phyloP scores from a whole-genome alignment of 2,888 invertebrate genomes.

The Pollenia amentaria region DNA sequence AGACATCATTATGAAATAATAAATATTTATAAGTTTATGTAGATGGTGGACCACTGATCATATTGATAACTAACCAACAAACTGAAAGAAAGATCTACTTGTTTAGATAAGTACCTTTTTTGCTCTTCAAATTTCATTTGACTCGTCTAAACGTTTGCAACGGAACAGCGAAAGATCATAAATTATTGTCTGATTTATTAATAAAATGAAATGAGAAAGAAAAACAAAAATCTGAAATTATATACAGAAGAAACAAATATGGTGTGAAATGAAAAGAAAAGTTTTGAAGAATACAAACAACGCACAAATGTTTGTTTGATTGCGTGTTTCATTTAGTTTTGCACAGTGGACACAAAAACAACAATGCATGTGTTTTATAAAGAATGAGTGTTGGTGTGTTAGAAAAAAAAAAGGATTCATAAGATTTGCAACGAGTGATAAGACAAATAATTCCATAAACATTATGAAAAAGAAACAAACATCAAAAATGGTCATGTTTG shows the following conservation, averaged over 20 bases:
- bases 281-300: slow-evolving; percentile 35
- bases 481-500: slow-evolving; percentile 13
- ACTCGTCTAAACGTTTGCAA: slow-evolving; percentile 37
- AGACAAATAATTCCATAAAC: slow-evolving; percentile 32
- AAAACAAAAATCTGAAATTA: neutral
- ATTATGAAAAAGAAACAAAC: neutral
- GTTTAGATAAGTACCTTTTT: slow-evolving; percentile 57
- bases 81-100: slow-evolving; percentile 57
- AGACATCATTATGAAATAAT: slow-evolving; percentile 67
- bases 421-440: slow-evolving; percentile 66
- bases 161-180: slow-evolving; percentile 54
- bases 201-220: slow-evolving; percentile 31
- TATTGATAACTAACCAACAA: slow-evolving; percentile 59
- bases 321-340: neutral
- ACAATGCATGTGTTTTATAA: slow-evolving; percentile 7
- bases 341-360: slow-evolving; percentile 6
- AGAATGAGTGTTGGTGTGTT: slow-evolving; percentile 22
- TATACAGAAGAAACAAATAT: slow-evolving; percentile 49
- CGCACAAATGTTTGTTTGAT: slow-evolving; percentile 36
- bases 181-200: slow-evolving; percentile 68
- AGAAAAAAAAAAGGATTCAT: neutral
- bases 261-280: slow-evolving; percentile 70
- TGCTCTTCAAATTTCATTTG: slow-evolving; percentile 30
- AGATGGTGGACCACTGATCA: slow-evolving; percentile 55
- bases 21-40: slow-evolving; percentile 70